Conservation (phyloP, 2,113 vertebrate genomes). For the Alexandromys fortis region DNA sequence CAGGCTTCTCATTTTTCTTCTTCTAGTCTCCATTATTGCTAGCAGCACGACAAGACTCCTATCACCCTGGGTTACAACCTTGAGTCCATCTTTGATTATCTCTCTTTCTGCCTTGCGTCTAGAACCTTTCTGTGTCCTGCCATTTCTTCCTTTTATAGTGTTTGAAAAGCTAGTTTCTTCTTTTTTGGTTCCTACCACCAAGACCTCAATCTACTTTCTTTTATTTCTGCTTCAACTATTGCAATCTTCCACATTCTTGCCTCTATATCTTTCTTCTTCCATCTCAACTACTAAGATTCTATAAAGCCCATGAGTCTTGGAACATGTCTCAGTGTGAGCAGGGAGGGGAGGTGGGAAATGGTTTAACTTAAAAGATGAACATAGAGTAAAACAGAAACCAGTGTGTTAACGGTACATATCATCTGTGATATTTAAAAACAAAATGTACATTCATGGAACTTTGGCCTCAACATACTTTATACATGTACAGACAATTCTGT, state of each 20-base stretch:
- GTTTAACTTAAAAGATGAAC: constrained; percentile 67
- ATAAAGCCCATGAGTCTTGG: constrained; percentile 53
- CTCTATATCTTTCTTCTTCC: constrained; percentile 75
- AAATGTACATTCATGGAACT: background rate
- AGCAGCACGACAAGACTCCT: constrained; percentile 80
- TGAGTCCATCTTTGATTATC: constrained; percentile 83
- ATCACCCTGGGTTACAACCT: constrained; percentile 81
- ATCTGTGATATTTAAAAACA: constrained; percentile 57
- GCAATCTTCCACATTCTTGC: constrained; percentile 78
- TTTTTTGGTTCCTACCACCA: constrained; percentile 79
- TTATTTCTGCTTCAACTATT: constrained; percentile 82
- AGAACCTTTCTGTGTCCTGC: constrained; percentile 82
- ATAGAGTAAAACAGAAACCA: constrained; percentile 18
- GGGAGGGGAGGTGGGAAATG: constrained; percentile 42
- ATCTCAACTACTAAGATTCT: constrained; percentile 69
- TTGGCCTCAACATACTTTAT: background rate
- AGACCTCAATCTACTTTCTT: constrained; percentile 81
- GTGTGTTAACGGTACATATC: constrained; percentile 39
- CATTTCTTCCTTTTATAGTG: constrained; percentile 80
- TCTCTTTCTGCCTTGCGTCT: constrained; percentile 79
- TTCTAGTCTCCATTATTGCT: constrained; percentile 80
- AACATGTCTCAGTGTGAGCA: constrained; percentile 29
- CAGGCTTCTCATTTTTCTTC: constrained; percentile 71
- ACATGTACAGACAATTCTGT: background rate
- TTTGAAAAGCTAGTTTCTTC: constrained; percentile 80